Conservation (phyloP, 92 coral and sea anemone species). For the Meandrina meandrites region DNA sequence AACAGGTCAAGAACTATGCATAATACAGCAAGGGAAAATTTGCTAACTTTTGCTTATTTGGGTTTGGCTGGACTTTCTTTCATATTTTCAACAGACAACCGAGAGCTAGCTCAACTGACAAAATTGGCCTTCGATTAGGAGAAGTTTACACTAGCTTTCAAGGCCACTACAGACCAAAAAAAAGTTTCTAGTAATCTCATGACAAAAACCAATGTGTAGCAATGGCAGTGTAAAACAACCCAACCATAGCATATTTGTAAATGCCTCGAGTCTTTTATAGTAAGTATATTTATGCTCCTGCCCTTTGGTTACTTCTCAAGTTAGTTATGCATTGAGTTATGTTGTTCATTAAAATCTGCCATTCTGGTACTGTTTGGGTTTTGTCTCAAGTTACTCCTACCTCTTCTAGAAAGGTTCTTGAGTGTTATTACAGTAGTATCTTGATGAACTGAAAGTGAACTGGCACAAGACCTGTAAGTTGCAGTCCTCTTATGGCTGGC, state of each 20-base stretch:
- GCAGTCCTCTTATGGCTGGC: slow-evolving; percentile 24
- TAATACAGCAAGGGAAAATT: slow-evolving; percentile 27
- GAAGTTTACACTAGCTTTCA: slow-evolving; percentile 20
- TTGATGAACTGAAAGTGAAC: slow-evolving; percentile 16
- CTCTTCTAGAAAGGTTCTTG: slow-evolving; percentile 14
- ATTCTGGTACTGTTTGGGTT: slow-evolving; percentile 27
- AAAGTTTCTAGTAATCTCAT: slow-evolving; percentile 24
- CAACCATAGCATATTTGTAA: too few species aligned
- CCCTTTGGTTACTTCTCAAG: slow-evolving; percentile 28
- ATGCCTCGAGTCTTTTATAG: too few species aligned
- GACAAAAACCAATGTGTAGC: slow-evolving; percentile 26
- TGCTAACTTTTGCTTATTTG: slow-evolving; percentile 24
- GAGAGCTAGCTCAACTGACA: slow-evolving; percentile 27
- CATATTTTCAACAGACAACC: too few species aligned
- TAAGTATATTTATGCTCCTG: not conserved
- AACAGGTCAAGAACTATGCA: slow-evolving; percentile 24
- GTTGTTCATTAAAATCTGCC: slow-evolving; percentile 1
- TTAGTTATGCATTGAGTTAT: slow-evolving; percentile 22
- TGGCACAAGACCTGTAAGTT: slow-evolving; percentile 31
- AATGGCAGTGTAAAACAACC: slow-evolving; percentile 9
- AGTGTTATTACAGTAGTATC: slow-evolving; percentile 13
- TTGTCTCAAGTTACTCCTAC: not conserved
- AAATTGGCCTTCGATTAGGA: slow-evolving; percentile 11
- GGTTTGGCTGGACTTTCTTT: slow-evolving; percentile 29
- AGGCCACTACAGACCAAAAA: slow-evolving; percentile 26